Evolutionary conservation across 2,113 vertebrate genomes (phyloP), one percentile per base, ranked within the genome.

Genomic region (Apteryx mantelli): DNA sequence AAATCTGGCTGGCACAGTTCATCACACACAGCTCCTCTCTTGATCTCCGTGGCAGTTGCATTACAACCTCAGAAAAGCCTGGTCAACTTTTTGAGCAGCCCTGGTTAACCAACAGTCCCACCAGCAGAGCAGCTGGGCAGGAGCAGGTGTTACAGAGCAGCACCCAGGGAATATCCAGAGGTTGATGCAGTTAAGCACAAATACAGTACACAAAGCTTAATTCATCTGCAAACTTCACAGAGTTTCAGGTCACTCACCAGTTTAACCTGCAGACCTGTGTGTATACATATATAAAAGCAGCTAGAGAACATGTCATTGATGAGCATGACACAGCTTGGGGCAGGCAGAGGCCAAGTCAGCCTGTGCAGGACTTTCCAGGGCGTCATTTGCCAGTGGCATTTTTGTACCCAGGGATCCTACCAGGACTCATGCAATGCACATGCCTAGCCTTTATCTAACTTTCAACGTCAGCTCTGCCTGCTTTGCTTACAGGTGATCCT

Each of bases 111-210:
- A 69, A 22, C 12, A 24, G 3, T 44, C 16, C n/a, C 0, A 0
- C 14, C 2, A 1, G 18, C 4, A 2, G 48, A 24, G 46, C 76
- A 28, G 44, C 11, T 2, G 1, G 68, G 68, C 61, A 61, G 38
- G 46, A 55, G 48, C 1, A n/a, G 56, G 21, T 0, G 0, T 16
- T 40, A 36, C 5, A 2, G 34, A 15, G 18, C 13, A 7, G n/a
- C 28, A 36, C 58, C 30, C 66, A 20, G n/a, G 28, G 56, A 48
- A 24, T 25, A 9, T 13, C 36, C 30, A 30, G 42, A 14, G 15
- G 9, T 2, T 53, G 58, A 11, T 65, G 60, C 78, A 22, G 58
- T 38, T 58, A 24, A 53, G 48, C 38, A 61, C 44, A 68, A 20
- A 53, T 52, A 38, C 1, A 3, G 28, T 21, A 48, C 0, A 2